Base-by-base conservation (phyloP, 2,888 invertebrate species). In the Gasteruption jaculator region DNA sequence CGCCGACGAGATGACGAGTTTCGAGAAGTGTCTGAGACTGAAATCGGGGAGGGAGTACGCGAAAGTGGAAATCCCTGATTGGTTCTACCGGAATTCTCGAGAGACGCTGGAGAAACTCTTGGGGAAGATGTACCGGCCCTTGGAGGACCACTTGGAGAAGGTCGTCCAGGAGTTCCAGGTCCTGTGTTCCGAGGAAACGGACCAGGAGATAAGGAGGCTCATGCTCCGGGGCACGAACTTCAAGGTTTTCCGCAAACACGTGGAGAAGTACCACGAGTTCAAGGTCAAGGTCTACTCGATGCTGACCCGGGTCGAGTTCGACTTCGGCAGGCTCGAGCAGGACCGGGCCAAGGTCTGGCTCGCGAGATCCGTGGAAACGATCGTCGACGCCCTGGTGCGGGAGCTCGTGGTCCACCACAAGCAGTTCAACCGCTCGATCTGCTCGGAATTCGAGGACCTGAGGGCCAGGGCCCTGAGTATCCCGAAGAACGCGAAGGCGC, bases 1-100 rank as follows among this genome's bases (percentile, higher is more conserved):
- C 21, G 76, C 76, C 0, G 77, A 76, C 56, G 74, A 79, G 49
- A 73, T 84, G 42, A 76, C 79, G 67, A 76, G 80, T 1, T 73
- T 84, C 36, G 78, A 77, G 61, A 74, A 73, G 57, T 73, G 74
- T 46, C 65, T 65, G 61, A 66, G 71, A 57, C 50, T 50, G 32
- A 70, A 68, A 38, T 73, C 70, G 48, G 64, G 65, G 35, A 57
- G 61, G 15, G 77, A 76, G 36, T 78, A 73, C 50, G 71, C 83
- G 5, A 78, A 78, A 18, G 75, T 84, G 5, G 64, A 72, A 27
- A 73, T 82, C 51, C 82, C 81, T 32, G 73, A 77, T 16, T 79
- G 78, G 74, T 74, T 78, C 49, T 45, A 72, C 34, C 21, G 50
- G 18, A 51, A 58, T 36, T 53, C 60, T 3, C 64, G 64, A 19